phyloP scores from a whole-genome alignment of 2,113 vertebrate genomes.

The Genyomyrus donnyi region DNA sequence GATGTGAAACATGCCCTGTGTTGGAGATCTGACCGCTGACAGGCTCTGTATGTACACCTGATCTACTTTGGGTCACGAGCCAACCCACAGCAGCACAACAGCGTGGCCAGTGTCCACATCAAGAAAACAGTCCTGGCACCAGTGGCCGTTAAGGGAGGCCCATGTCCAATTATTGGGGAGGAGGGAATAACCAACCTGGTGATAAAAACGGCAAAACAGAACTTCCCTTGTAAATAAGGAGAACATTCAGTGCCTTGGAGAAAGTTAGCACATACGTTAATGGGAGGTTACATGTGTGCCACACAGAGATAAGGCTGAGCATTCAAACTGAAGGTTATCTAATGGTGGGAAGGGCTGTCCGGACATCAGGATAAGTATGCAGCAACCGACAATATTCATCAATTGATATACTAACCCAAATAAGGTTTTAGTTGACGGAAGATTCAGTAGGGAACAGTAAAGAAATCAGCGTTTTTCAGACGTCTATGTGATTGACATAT shows the following conservation, averaged over 20 bases:
- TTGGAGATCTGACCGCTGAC: background rate
- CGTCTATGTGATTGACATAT: background rate
- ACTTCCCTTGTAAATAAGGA: background rate
- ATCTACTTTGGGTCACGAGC: background rate
- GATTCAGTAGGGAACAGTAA: background rate
- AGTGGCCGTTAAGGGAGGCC: background rate
- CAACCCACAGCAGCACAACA: background rate
- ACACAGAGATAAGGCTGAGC: constrained; percentile 45
- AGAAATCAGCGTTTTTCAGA: background rate
- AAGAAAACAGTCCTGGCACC: background rate
- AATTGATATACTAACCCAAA: background rate
- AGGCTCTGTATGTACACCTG: background rate
- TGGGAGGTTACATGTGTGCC: background rate
- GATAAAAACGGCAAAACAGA: background rate
- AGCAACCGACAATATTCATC: background rate
- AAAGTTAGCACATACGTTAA: background rate
- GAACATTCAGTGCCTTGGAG: background rate
- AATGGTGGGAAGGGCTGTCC: constrained; percentile 7
- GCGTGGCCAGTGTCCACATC: background rate
- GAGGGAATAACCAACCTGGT: background rate
- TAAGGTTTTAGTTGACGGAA: background rate
- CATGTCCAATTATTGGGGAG: background rate
- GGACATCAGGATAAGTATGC: background rate
- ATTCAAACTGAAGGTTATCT: constrained; percentile 41
- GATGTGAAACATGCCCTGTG: background rate